A percentile compares a stretch with the other conserved stretches of the same genome.
Evolutionary conservation across 2,888 invertebrate species (phyloP).

Genomic region (Eremobia ochroleuca): DNA sequence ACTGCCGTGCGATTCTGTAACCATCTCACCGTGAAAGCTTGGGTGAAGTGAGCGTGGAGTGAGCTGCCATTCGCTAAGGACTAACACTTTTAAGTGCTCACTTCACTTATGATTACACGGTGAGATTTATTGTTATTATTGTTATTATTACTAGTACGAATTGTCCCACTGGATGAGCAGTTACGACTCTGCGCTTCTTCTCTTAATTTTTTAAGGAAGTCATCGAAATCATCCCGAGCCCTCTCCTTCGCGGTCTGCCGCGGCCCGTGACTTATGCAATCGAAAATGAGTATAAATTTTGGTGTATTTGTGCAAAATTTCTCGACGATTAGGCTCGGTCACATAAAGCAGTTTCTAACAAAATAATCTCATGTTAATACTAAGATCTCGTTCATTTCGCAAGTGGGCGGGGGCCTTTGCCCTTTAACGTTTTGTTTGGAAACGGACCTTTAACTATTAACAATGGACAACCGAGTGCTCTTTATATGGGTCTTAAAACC

Average conservation of each 20-base stretch:
- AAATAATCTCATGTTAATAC: constrained; percentile 1
- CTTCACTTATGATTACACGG: no score
- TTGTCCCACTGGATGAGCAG: no score
- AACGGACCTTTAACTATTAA: constrained; percentile 54
- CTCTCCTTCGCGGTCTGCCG: not conserved
- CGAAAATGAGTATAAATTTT: not conserved
- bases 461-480: constrained; percentile 54
- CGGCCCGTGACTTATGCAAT: not conserved
- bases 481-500: constrained; percentile 52
- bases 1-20: no score
- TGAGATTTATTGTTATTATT: no score
- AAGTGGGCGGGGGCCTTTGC: constrained; percentile 58
- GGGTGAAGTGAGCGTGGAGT: no score
- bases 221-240: no score
- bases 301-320: not conserved
- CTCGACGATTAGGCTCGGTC: not conserved
- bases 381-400: constrained; percentile 43
- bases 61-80: no score
- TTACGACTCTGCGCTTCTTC: not conserved
- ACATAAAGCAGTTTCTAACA: not conserved
- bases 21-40: no score
- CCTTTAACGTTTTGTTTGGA: constrained; percentile 60
- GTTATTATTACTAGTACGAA: not conserved
- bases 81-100: no score
- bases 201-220: not conserved